A percentile compares a stretch with the other conserved stretches of the same genome.
Conservation (phyloP, 1,140 invertebrate species). For the Caenorhabditis remanei region DNA sequence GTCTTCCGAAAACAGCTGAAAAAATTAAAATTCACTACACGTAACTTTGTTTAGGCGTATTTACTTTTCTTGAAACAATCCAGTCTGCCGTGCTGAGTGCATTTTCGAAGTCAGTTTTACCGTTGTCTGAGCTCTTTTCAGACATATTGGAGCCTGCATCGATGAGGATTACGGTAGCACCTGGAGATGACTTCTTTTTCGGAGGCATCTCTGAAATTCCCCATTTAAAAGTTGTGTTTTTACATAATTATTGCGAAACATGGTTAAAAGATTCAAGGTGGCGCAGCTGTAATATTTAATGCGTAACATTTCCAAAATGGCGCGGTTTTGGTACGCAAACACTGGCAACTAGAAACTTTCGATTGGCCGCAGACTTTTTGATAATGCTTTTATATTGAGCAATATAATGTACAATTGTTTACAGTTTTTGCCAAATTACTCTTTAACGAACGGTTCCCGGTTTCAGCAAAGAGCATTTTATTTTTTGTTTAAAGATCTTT, state of each 20-base stretch:
- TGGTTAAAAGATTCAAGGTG: background rate
- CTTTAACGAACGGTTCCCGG: no score
- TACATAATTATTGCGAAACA: background rate
- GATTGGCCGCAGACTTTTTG: no score
- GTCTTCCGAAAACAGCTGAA: conserved; percentile 28
- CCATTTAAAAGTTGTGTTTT: background rate
- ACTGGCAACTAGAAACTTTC: background rate
- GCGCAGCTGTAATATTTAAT: background rate
- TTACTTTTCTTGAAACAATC: conserved; percentile 28
- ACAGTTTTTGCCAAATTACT: no score
- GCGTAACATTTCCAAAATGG: background rate
- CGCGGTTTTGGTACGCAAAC: conserved; percentile 27
- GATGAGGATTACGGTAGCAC: conserved; percentile 27
- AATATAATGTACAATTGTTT: no score
- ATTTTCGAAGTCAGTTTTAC: conserved; percentile 32
- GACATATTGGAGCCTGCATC: conserved; percentile 3
- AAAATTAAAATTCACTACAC: background rate
- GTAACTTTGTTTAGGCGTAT: background rate
- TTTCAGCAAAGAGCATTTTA: no score
- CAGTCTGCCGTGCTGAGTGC: background rate
- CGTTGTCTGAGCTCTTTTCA: background rate
- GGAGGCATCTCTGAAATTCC: background rate
- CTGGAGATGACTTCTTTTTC: background rate
- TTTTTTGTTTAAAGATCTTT: no score
- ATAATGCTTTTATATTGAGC: no score